A percentile compares a stretch with the other conserved stretches of the same genome.
phyloP scores from a whole-genome alignment of 1,140 invertebrate species.

The Zaprionus tsacasi region DNA sequence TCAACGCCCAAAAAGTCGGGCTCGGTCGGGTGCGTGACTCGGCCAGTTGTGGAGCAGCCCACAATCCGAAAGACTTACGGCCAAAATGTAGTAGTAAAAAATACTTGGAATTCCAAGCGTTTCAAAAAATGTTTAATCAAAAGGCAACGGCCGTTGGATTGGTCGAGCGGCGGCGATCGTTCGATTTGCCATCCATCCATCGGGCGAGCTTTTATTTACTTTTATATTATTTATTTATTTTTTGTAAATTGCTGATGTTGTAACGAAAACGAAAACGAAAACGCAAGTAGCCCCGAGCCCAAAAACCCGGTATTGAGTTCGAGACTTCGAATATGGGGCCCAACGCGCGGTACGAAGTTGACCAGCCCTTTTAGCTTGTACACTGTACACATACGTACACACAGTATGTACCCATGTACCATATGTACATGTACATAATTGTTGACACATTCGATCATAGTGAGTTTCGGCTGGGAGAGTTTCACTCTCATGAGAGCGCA shows the following conservation, averaged over 20 bases:
- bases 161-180: slow-evolving; percentile 12
- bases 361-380: slow-evolving; percentile 28
- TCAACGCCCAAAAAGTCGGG: slow-evolving; percentile 42
- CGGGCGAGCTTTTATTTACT: slow-evolving; percentile 30
- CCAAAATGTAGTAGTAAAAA: slow-evolving; percentile 38
- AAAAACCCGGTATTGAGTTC: slow-evolving; percentile 6
- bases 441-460: slow-evolving; percentile 29
- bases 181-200: slow-evolving; percentile 44
- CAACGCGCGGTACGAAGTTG: slow-evolving; percentile 7
- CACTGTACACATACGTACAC: slow-evolving; percentile 16
- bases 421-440: slow-evolving; percentile 2
- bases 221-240: slow-evolving; percentile 16
- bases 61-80: slow-evolving; percentile 23
- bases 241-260: slow-evolving; percentile 41
- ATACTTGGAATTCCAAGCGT: slow-evolving; percentile 65
- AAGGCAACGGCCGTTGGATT: slow-evolving; percentile 50
- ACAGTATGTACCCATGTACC: neutral
- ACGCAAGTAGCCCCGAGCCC: slow-evolving; percentile 58
- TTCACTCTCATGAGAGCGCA: slow-evolving; percentile 25
- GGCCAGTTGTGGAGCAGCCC: slow-evolving; percentile 32
- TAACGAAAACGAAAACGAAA: slow-evolving; percentile 72
- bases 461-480: slow-evolving; percentile 25
- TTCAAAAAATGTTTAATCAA: slow-evolving; percentile 57
- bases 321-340: slow-evolving; percentile 21
- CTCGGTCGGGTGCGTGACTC: slow-evolving; percentile 47